Conservation (phyloP, 2,797 vertebrate species). For the Mastacembelus armatus region DNA sequence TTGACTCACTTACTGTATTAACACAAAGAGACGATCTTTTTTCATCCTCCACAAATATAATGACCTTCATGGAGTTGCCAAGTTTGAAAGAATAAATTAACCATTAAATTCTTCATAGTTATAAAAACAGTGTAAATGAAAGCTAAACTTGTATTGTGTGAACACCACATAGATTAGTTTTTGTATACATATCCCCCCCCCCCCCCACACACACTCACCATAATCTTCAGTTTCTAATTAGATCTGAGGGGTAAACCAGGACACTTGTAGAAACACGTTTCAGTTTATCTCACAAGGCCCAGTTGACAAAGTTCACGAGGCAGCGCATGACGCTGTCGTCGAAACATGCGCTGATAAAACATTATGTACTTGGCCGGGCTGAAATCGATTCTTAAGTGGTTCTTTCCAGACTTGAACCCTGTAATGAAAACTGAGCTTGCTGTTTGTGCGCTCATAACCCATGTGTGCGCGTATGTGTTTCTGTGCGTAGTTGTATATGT, state of each 20-base stretch:
- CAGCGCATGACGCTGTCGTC: neutral
- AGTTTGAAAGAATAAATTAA: neutral
- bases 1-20: neutral
- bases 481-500: constrained; percentile 94
- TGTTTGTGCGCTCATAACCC: constrained; percentile 33
- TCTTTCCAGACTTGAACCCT: constrained; percentile 17
- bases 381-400: neutral
- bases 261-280: neutral
- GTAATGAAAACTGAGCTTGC: constrained; percentile 10
- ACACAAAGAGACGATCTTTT: neutral
- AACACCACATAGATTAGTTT: too few species aligned
- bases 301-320: too few species aligned
- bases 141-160: neutral
- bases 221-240: neutral
- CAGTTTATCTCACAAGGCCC: neutral
- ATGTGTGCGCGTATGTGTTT: constrained; percentile 28
- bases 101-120: neutral
- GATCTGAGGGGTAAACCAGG: neutral
- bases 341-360: constrained; percentile 20
- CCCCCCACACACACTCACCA: neutral
- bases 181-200: too few species aligned
- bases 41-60: neutral
- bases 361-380: neutral
- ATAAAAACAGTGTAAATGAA: neutral
- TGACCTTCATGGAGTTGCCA: neutral